phyloP scores from a whole-genome alignment of 2,797 vertebrate genomes.

The Nasua narica region DNA sequence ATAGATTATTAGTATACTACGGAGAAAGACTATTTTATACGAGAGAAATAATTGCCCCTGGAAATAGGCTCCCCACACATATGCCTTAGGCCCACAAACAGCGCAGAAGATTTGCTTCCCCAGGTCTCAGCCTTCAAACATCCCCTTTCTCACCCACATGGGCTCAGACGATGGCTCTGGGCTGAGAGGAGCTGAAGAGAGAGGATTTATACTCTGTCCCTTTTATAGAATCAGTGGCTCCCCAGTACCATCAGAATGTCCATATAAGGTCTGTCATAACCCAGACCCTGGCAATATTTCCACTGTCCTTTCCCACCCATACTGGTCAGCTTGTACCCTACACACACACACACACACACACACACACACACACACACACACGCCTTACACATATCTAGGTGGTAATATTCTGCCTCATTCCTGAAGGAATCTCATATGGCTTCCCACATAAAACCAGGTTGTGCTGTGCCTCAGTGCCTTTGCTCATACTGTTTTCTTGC shows the following conservation, averaged over 20 bases:
- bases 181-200: background rate
- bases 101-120: background rate
- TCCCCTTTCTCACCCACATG: background rate
- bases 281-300: background rate
- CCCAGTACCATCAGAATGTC: background rate
- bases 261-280: background rate
- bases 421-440: background rate
- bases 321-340: no score
- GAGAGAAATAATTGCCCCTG: background rate
- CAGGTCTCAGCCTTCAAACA: background rate
- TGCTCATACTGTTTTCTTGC: background rate
- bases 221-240: background rate
- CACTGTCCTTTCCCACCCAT: background rate
- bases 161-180: background rate
- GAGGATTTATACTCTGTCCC: background rate
- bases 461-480: background rate
- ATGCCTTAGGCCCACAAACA: background rate
- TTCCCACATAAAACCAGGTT: background rate
- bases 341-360: background rate
- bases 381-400: fast-evolving
- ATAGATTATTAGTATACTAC: background rate
- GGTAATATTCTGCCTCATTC: background rate
- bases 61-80: background rate
- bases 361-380: background rate
- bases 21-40: background rate